Evolutionary conservation across 2,113 vertebrate species (phyloP).

Genomic region (Sakesphorus luctuosus): DNA sequence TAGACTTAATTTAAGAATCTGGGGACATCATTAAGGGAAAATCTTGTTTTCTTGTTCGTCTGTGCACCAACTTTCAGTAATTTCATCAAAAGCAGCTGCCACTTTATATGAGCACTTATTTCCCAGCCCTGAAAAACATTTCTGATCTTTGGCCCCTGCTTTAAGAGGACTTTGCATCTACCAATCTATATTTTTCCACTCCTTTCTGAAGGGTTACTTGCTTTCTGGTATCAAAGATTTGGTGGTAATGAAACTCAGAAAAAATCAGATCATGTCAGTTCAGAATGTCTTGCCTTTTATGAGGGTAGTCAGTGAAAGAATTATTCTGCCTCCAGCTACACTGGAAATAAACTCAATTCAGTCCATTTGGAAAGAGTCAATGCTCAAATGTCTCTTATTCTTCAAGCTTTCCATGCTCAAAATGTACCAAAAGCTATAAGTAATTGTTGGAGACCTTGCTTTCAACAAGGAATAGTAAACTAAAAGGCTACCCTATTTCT

Average conservation of each 20-base stretch:
- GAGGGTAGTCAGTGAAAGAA: background rate
- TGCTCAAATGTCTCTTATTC: background rate
- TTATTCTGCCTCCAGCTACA: background rate
- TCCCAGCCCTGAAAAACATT: background rate
- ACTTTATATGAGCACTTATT: conserved; percentile 6
- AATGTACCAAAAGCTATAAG: background rate
- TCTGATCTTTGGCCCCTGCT: conserved; percentile 6
- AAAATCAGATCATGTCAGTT: background rate
- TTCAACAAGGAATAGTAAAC: background rate
- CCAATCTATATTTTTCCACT: background rate
- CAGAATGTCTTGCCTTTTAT: background rate
- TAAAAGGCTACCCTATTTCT: background rate
- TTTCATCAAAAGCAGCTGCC: conserved; percentile 19
- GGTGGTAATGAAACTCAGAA: background rate
- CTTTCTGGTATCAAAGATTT: background rate
- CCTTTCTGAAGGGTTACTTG: background rate
- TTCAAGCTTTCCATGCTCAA: background rate
- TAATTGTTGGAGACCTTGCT: background rate
- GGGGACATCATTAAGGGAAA: conserved; percentile 49
- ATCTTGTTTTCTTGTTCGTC: conserved; percentile 44
- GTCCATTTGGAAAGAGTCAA: background rate
- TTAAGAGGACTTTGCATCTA: background rate
- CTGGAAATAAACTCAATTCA: background rate
- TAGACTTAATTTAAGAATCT: conserved; percentile 39
- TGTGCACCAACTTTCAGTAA: conserved; percentile 22